phyloP scores from a whole-genome alignment of 2,113 vertebrate genomes.

The Argyrosomus japonicus region DNA sequence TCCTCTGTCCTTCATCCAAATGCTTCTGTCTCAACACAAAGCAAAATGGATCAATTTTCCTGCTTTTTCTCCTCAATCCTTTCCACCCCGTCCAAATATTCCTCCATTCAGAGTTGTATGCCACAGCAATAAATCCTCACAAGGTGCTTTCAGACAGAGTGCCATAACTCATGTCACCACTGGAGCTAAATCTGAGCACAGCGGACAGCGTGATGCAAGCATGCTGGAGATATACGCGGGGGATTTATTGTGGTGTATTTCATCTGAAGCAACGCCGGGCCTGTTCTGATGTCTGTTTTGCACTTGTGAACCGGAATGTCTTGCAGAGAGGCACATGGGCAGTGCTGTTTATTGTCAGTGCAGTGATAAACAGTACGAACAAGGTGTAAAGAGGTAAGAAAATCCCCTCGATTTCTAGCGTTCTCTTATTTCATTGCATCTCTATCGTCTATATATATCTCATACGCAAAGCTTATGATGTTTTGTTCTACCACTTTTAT shows the following conservation, averaged over 20 bases:
- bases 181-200: slow-evolving; percentile 49
- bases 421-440: not conserved
- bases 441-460: not conserved
- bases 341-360: slow-evolving; percentile 30
- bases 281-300: slow-evolving; percentile 64
- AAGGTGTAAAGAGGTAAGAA: not conserved
- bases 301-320: slow-evolving; percentile 46
- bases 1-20: slow-evolving; percentile 42
- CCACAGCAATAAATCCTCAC: slow-evolving; percentile 74
- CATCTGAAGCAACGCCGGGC: slow-evolving; percentile 44
- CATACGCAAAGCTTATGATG: not conserved
- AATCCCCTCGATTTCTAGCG: too few species aligned
- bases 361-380: slow-evolving; percentile 17
- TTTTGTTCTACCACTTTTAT: not conserved
- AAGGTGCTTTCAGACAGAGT: slow-evolving; percentile 57
- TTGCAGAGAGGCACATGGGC: slow-evolving; percentile 26
- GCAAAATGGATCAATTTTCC: slow-evolving; percentile 55
- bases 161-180: slow-evolving; percentile 42
- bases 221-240: slow-evolving; percentile 50
- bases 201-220: slow-evolving; percentile 56
- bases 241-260: slow-evolving; percentile 68
- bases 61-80: slow-evolving; percentile 1
- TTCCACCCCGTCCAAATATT: slow-evolving; percentile 52
- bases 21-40: slow-evolving; percentile 42
- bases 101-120: slow-evolving; percentile 53